Base-by-base conservation (phyloP, 2,113 vertebrate species). In the Takifugu flavidus region DNA sequence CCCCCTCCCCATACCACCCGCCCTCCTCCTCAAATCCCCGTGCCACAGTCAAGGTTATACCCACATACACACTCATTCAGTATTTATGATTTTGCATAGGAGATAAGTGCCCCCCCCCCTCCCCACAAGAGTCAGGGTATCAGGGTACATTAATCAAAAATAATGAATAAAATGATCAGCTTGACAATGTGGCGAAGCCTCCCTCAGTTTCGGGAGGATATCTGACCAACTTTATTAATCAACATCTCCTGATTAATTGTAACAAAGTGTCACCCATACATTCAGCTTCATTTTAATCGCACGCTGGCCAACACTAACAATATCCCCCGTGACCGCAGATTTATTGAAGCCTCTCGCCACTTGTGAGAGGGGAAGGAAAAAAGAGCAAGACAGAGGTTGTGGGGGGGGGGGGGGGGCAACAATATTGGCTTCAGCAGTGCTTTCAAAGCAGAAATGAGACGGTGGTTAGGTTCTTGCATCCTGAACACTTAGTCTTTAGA, bases 121-220 rank as follows among this genome's bases (percentile, higher is more conserved):
- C 89, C 86, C 78, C 89, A 82, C 91, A 90, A 92, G 92, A 95
- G 89, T 95, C 93, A 92, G 93, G 93, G 91, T 93, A 95, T 96
- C 93, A 92, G 92, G 92, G 93, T 92, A 91, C 95, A 98, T 99
- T 98, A 98, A 98, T 98, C 95, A 99, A 98, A 99, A 98, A 98
- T 98, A 98, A 98, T 98, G 95, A 98, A 97, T 99, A 97, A 97
- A 98, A 98, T 98, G 95, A 98, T 98, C 94, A 92, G 85, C 91
- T 93, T 96, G 96, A 98, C 96, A 96, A 95, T 94, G 94, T 92
- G 92, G 92, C 91, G 90, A 91, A 92, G 93, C 91, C 93, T 91
- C 76, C 82, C 93, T 83, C 90, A 94, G 93, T 94, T 96, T 95
- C 94, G 93, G 91, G 94, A 96, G 94, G 96, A 96, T 95, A 98